These are phyloP conservation scores for Nerophis ophidion DNA, from an alignment of 2,113 vertebrate genomes.

Conservation along the genomic window DNA sequence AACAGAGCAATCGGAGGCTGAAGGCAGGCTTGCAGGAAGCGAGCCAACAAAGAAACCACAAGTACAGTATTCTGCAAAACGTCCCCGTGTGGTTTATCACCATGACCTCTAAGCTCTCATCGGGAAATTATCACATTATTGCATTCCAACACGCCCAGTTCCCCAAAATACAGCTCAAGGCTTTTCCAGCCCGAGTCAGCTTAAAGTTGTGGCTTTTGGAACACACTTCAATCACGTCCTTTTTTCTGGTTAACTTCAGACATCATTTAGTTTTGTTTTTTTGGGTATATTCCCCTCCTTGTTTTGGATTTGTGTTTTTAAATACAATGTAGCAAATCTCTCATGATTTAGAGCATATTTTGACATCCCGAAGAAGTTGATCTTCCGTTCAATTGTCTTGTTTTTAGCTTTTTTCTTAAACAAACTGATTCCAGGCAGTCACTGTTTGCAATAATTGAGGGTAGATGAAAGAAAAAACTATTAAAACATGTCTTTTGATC, in stretches of 20 bases:
- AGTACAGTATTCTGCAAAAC: slow-evolving; percentile 59
- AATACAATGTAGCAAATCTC: slow-evolving; percentile 39
- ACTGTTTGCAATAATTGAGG: too few species aligned
- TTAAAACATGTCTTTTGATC: too few species aligned
- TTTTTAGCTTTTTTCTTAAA: background rate
- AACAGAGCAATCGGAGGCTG: slow-evolving; percentile 23
- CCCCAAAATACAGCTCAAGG: slow-evolving; percentile 66
- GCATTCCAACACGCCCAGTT: slow-evolving; percentile 72
- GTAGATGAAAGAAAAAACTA: too few species aligned
- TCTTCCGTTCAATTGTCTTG: background rate
- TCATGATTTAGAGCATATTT: slow-evolving; percentile 9
- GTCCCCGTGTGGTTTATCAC: slow-evolving; percentile 67
- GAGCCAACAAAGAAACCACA: slow-evolving; percentile 53
- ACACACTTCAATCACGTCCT: slow-evolving; percentile 43
- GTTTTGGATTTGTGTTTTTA: slow-evolving; percentile 27
- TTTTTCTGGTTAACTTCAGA: slow-evolving; percentile 53
- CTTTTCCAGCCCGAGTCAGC: slow-evolving; percentile 60
- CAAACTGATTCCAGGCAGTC: too few species aligned
- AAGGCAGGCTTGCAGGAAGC: slow-evolving; percentile 32
- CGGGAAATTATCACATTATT: slow-evolving; percentile 74
- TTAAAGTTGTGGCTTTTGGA: slow-evolving; percentile 56
- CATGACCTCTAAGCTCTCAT: slow-evolving; percentile 66
- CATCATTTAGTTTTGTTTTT: slow-evolving; percentile 41
- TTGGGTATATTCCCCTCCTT: background rate
- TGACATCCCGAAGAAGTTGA: background rate